Evolutionary conservation across 2,113 vertebrate genomes (phyloP).

Genomic region (Arothron firmamentum): DNA sequence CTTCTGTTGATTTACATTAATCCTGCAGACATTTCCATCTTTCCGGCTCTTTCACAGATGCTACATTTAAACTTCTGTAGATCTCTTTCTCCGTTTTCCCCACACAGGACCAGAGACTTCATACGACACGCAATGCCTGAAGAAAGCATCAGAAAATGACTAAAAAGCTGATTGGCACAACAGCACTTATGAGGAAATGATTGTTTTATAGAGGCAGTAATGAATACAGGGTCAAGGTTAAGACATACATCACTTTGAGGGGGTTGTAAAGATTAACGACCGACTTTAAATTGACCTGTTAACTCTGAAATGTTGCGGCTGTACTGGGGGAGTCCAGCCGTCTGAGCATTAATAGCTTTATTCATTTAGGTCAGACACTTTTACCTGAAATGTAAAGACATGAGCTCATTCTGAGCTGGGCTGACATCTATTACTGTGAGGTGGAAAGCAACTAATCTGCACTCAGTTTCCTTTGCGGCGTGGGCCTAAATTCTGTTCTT

Average conservation of each 20-base stretch:
- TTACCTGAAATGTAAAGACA: not conserved
- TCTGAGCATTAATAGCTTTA: too few relatives aligned
- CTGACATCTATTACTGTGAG: not conserved
- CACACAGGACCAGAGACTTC: slow-evolving; percentile 27
- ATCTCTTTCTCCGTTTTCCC: slow-evolving; percentile 35
- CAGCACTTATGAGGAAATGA: not conserved
- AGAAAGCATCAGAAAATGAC: not conserved
- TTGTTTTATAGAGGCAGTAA: not conserved
- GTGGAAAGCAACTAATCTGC: not conserved
- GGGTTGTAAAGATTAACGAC: too few relatives aligned
- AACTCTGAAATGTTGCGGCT: too few relatives aligned
- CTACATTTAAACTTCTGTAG: slow-evolving; percentile 46
- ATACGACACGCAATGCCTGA: slow-evolving; percentile 12
- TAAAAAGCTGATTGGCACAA: not conserved
- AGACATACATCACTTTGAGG: not conserved
- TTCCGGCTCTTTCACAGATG: slow-evolving; percentile 48
- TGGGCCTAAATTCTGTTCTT: not conserved
- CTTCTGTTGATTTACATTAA: slow-evolving; percentile 75
- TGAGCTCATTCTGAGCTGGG: not conserved
- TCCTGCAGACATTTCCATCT: slow-evolving; percentile 61
- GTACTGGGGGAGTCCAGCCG: too few relatives aligned
- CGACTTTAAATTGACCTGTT: too few relatives aligned
- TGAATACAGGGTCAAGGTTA: not conserved
- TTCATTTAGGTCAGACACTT: too few relatives aligned
- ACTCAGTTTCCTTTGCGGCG: not conserved